These are phyloP conservation scores for Nylanderia fulva DNA, from an alignment of 1,140 invertebrate genomes.

Conservation along the genomic window DNA sequence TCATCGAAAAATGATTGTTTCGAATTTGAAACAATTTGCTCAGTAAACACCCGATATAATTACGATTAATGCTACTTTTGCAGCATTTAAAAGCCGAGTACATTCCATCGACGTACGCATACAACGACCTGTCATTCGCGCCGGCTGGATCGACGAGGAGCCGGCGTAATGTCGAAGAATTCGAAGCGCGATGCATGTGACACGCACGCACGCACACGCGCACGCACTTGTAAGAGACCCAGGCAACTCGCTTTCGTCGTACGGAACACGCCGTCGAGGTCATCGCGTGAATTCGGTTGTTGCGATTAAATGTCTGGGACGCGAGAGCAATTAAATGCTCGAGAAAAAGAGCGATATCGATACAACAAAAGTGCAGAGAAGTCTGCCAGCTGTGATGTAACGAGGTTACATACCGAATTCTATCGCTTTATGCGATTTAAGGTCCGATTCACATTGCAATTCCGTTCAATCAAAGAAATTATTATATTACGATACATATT, in stretches of 20 bases:
- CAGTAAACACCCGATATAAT: background rate
- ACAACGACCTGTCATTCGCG: slow-evolving; percentile 42
- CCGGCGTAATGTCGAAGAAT: slow-evolving; percentile 64
- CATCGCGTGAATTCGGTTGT: slow-evolving; percentile 70
- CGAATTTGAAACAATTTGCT: background rate
- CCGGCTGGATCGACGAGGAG: slow-evolving; percentile 24
- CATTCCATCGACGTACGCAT: slow-evolving; percentile 9
- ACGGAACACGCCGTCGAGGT: slow-evolving; percentile 72
- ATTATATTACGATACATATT: background rate
- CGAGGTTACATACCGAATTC: background rate
- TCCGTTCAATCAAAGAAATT: background rate
- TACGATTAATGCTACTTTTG: background rate
- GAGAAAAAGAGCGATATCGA: slow-evolving; percentile 16
- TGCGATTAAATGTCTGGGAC: slow-evolving; percentile 70
- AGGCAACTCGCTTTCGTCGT: slow-evolving; percentile 32
- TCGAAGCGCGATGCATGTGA: slow-evolving; percentile 44
- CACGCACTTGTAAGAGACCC: background rate
- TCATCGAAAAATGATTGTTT: background rate
- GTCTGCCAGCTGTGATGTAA: background rate
- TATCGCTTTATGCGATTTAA: background rate
- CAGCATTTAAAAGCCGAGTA: slow-evolving; percentile 18
- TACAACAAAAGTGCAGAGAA: background rate
- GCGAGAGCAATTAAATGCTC: slow-evolving; percentile 33
- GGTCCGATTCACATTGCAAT: background rate
- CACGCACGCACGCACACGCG: slow-evolving; percentile 20